Evolutionary conservation across 2,113 vertebrate genomes (phyloP), one percentile per base, ranked within the genome.

Genomic region (Atlantisia rogersi): DNA sequence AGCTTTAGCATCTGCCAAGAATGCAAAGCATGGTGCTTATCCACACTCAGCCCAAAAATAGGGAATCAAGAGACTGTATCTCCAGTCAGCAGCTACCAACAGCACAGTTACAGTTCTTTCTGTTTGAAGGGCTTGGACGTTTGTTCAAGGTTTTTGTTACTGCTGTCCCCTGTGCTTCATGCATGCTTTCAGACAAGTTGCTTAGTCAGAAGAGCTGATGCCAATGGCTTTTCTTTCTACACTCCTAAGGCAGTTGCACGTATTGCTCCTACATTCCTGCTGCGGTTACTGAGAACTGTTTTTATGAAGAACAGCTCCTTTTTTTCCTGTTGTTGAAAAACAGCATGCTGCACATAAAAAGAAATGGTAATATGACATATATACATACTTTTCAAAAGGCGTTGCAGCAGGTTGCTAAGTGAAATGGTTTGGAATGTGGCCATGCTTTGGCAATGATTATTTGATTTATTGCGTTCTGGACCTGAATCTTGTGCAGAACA

Each of bases 1-100:
- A 92, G 94, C 85, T 88, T 94, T 84, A 93, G 92, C 80, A 90
- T 96, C 94, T 96, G 93, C 95, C 92, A 96, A 96, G 96, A 96
- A 95, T 96, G 95, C 90, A 96, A 95, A 96, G 95, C 85, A 90
- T 86, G 92, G 92, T 83, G 73, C 94, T 90, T 95, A 83, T 90
- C 95, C 94, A 64, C 85, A 32, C 90, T 94, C 1, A 2, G 64
- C 68, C 92, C 92, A 64, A 93, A 94, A 96, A 93, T 81, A 88
- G 58, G 68, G 88, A 86, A 92, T 73, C 24, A 4, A 84, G 95
- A 96, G 92, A 79, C 83, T 94, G 0, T 75, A 95, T 94, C 95
- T 95, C 32, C 55, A 91, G 70, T 94, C 82, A 95, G 88, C 82
- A 96, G 86, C 94, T 95, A 68, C 58, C 92, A 94, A 88, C 63